These are phyloP conservation scores for Diaphora mendica DNA, from an alignment of 2,888 invertebrate genomes.

Conservation along the genomic window DNA sequence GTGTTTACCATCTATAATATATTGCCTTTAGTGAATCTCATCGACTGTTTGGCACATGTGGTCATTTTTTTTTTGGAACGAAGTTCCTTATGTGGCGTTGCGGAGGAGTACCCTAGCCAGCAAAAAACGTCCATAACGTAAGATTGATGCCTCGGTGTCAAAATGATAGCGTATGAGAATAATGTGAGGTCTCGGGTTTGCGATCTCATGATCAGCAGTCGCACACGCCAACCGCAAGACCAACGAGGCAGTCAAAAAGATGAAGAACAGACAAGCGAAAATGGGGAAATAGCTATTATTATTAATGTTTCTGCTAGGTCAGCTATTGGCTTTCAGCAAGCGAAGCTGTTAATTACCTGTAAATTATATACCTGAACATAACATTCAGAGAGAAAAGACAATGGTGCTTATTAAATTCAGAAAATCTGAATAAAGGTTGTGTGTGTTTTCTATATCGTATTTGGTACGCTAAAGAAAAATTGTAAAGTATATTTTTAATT, in stretches of 20 bases:
- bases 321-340: neutral
- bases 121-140: too few relatives aligned
- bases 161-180: too few relatives aligned
- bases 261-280: neutral
- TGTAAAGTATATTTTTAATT: neutral
- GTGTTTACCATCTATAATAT: conserved; percentile 24
- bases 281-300: neutral
- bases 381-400: neutral
- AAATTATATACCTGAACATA: conserved; percentile 8
- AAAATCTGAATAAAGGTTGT: too few relatives aligned
- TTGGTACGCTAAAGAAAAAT: neutral
- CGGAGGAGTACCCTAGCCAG: too few relatives aligned
- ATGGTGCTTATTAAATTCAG: conserved; percentile 5
- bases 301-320: neutral
- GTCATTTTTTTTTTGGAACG: neutral
- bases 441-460: too few relatives aligned
- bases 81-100: too few relatives aligned
- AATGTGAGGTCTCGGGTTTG: too few relatives aligned
- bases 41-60: neutral
- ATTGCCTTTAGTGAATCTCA: conserved; percentile 7
- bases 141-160: too few relatives aligned
- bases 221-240: too few relatives aligned
- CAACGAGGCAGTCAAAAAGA: too few relatives aligned
- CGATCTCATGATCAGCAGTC: too few relatives aligned
- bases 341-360: neutral